Conservation (phyloP, 2,888 invertebrate genomes). For the Drosophila recens region DNA sequence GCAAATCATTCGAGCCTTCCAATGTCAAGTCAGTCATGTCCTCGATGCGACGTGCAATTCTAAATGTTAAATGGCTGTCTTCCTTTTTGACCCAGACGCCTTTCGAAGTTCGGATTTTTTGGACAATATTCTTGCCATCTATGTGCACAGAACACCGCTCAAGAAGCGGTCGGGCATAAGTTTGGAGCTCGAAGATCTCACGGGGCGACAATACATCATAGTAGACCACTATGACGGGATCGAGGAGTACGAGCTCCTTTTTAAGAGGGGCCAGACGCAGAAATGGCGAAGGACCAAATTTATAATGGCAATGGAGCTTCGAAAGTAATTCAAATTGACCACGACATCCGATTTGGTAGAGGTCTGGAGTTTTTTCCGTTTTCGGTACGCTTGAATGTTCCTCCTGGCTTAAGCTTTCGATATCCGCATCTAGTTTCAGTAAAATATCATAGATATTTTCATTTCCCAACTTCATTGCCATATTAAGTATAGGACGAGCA, state of each 20-base stretch:
- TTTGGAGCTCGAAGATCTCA: slow-evolving; percentile 71
- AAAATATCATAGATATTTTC: slow-evolving; percentile 11
- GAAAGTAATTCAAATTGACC: slow-evolving; percentile 52
- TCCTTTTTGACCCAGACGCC: slow-evolving; percentile 71
- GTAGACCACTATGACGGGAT: slow-evolving; percentile 75
- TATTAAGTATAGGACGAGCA: slow-evolving; percentile 29
- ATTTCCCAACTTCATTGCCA: slow-evolving; percentile 7
- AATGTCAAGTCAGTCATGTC: slow-evolving; percentile 79
- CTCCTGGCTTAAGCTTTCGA: background rate
- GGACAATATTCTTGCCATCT: slow-evolving; percentile 17
- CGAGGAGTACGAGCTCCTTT: slow-evolving; percentile 68
- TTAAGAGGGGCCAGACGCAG: slow-evolving; percentile 79
- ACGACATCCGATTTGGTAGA: slow-evolving; percentile 70
- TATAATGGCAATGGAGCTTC: slow-evolving; percentile 66
- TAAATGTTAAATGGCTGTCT: slow-evolving; percentile 41
- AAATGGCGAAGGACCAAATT: slow-evolving; percentile 53
- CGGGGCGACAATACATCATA: slow-evolving; percentile 72
- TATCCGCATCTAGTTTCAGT: slow-evolving; percentile 18
- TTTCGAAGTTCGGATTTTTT: slow-evolving; percentile 70
- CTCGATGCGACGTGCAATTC: slow-evolving; percentile 65
- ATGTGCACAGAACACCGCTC: slow-evolving; percentile 62
- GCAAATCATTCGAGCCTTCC: slow-evolving; percentile 64
- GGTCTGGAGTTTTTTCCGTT: rapidly evolving
- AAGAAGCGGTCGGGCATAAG: slow-evolving; percentile 60
- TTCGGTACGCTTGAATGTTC: slow-evolving; percentile 6